phyloP scores from a whole-genome alignment of 2,888 invertebrate species.

The Pristionchus exspectatus region DNA sequence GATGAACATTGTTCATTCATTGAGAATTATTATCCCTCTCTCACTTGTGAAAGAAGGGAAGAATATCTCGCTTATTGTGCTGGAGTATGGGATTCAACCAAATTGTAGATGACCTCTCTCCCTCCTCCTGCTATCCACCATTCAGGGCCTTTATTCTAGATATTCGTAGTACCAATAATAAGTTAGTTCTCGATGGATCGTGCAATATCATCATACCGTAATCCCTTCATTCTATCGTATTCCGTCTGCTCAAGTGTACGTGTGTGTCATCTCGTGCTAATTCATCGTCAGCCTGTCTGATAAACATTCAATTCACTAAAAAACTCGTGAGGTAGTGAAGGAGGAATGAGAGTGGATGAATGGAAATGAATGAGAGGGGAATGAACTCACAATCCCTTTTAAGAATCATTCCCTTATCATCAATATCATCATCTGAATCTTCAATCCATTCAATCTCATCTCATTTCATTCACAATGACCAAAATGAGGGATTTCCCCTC shows the following conservation, averaged over 20 bases:
- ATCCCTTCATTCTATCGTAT: background rate
- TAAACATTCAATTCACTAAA: background rate
- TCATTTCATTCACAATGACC: conserved; percentile 14
- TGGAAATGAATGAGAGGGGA: background rate
- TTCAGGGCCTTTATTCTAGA: conserved; percentile 7
- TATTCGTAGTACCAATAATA: conserved; percentile 42
- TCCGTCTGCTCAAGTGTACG: conserved; percentile 48
- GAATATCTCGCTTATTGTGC: conserved; percentile 51
- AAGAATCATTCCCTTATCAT: background rate
- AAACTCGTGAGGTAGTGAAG: background rate
- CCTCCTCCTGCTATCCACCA: background rate
- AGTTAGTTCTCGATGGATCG: conserved; percentile 46
- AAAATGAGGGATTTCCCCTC: conserved; percentile 8
- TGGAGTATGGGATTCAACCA: conserved; percentile 40
- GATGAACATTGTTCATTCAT: conserved; percentile 55
- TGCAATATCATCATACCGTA: conserved; percentile 27
- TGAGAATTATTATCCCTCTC: conserved; percentile 56
- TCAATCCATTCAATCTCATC: background rate
- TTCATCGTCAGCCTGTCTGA: conserved; percentile 12
- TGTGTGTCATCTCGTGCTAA: conserved; percentile 44
- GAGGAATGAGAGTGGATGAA: background rate
- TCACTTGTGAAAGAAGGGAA: conserved; percentile 51
- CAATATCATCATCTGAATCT: conserved; percentile 19
- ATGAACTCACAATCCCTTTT: background rate
- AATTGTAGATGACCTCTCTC: background rate